Conservation (phyloP, 2,888 invertebrate genomes). For the Diplazon laetatorius region DNA sequence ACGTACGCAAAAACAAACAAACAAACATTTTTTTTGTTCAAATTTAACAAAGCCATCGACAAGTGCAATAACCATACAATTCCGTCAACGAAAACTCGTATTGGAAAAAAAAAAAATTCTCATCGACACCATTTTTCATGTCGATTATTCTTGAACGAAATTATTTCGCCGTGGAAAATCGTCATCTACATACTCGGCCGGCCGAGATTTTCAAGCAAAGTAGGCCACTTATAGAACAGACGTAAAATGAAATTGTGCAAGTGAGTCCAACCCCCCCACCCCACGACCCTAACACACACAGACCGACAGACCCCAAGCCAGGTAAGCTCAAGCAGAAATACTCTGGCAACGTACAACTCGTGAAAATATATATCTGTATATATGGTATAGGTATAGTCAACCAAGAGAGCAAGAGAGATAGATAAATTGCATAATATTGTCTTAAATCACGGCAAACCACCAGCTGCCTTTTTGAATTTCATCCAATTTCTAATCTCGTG, state of each 20-base stretch:
- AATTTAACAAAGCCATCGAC: conserved; percentile 2
- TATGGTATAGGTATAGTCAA: no score
- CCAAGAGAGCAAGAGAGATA: conserved; percentile 29
- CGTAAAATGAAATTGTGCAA: conserved; percentile 74
- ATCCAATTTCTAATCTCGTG: conserved; percentile 69
- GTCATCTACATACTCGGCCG: conserved; percentile 36
- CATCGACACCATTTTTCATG: conserved; percentile 2
- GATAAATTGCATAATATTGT: conserved; percentile 70
- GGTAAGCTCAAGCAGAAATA: conserved; percentile 73
- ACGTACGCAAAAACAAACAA: conserved; percentile 62
- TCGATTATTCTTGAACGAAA: conserved; percentile 19
- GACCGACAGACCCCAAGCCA: no score
- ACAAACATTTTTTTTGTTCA: conserved; percentile 35
- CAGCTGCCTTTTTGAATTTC: conserved; percentile 71
- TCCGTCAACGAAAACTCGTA: conserved; percentile 53
- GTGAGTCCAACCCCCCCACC: conserved; percentile 36
- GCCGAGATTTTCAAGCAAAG: conserved; percentile 62
- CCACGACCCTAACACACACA: no score
- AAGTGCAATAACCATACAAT: no score
- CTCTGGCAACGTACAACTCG: conserved; percentile 72
- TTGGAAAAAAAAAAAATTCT: conserved; percentile 39
- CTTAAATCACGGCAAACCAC: conserved; percentile 55
- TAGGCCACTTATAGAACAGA: conserved; percentile 69
- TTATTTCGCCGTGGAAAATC: background rate
- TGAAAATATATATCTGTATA: conserved; percentile 71